phyloP scores from a whole-genome alignment of 2,888 invertebrate genomes.

The Hetaerina titia region DNA sequence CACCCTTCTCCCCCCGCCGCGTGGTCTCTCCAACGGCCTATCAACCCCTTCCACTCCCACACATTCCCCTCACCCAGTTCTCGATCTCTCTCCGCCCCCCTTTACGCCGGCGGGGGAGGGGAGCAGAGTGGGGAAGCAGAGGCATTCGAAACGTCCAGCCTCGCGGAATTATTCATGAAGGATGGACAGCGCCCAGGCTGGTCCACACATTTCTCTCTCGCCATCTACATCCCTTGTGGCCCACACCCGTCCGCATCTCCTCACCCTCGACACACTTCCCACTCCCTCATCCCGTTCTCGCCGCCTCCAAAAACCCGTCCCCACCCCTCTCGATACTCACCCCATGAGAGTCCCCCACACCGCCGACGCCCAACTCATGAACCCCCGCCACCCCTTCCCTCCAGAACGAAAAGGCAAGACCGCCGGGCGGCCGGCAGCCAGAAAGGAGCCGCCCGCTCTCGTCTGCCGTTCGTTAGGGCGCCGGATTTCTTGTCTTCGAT shows the following conservation, averaged over 20 bases:
- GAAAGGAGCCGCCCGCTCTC: neutral
- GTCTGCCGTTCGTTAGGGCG: neutral
- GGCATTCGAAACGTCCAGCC: constrained; percentile 61
- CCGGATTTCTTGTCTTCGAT: neutral
- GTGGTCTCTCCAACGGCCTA: neutral
- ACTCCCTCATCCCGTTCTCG: neutral
- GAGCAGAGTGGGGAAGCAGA: neutral
- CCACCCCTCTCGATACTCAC: neutral
- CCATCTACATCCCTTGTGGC: neutral
- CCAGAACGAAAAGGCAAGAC: neutral
- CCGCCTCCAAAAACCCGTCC: neutral
- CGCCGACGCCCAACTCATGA: neutral
- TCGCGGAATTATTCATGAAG: constrained; percentile 66
- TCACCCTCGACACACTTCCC: neutral
- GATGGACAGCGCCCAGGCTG: constrained; percentile 44
- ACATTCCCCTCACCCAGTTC: neutral
- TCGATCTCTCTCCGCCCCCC: neutral
- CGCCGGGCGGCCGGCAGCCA: neutral
- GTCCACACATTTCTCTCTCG: neutral
- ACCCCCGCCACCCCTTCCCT: neutral
- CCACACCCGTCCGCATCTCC: neutral
- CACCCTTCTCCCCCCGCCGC: neutral
- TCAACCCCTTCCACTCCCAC: neutral
- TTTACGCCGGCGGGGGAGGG: neutral
- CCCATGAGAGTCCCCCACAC: neutral